Base-by-base conservation (phyloP, 2,797 vertebrate species). In the Xenentodon cancila region DNA sequence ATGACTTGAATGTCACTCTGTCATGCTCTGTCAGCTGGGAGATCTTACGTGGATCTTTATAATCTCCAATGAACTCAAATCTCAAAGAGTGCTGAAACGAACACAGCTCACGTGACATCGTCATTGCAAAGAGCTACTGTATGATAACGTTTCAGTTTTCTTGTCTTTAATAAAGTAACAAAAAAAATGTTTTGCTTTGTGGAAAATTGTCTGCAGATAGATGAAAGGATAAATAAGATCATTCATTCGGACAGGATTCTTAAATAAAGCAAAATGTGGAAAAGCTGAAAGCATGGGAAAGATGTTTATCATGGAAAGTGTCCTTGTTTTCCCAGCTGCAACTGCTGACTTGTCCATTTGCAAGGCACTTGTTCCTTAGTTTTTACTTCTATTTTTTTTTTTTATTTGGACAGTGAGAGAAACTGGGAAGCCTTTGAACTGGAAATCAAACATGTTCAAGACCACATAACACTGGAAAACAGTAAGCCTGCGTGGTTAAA, bases 341-440 rank as follows among this genome's bases (percentile, higher is more conserved):
- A 9, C 45, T 21, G 22, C 32, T 40, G 16, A 75, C 50, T 49
- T 77, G 70, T 64, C 81, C 54, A 68, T 59, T 59, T 74, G 75
- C 79, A 81, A 88, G 82, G 85, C 86, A 87, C 81, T 85, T 78
- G 53, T 67, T 48, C 64, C 57, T 20, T 44, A 69, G 9, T 32
- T 9, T 32, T 9, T 25, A 25, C 25, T 25, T 25, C 5, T 25
- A 25, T 32, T 32, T 7, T 70, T 46, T 43, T 32, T 32, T 7
- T 70, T 46, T 43, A 51, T 34, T 9, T 5, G 20, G 47, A 77
- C 53, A 47, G 32, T 18, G 55, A 45, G 43, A 59, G 58, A 56
- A 25, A 61, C 51, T 19, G 1, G 27, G 19, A 60, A 71, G 43
- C n/a, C 25, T 25, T 25, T 19, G 15, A 8, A 7, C 17, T 42